Evolutionary conservation across 2,888 invertebrate genomes (phyloP).

Genomic region (Choreutis nemorana): DNA sequence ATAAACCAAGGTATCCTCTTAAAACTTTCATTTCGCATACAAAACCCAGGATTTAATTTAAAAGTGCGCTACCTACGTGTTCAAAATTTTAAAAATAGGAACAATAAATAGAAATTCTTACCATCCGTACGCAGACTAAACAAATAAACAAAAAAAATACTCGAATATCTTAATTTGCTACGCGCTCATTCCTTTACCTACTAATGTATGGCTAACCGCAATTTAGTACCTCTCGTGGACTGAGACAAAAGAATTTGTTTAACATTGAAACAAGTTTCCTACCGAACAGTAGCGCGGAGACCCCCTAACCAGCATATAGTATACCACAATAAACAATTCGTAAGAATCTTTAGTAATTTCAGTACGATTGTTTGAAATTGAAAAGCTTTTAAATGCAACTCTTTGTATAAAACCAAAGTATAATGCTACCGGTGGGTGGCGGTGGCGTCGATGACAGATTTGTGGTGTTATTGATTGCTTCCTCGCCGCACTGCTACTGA

Average conservation of each 20-base stretch:
- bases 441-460: slow-evolving; percentile 46
- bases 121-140: too few relatives aligned
- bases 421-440: slow-evolving; percentile 57
- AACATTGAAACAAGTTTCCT: slow-evolving; percentile 22
- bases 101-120: too few relatives aligned
- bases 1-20: too few relatives aligned
- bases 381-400: slow-evolving; percentile 25
- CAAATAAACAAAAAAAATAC: background rate
- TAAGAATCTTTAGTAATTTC: too few relatives aligned
- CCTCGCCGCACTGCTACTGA: slow-evolving; percentile 19
- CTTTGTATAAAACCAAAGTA: slow-evolving; percentile 51
- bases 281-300: slow-evolving; percentile 42
- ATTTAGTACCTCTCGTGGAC: slow-evolving; percentile 45
- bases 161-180: slow-evolving; percentile 29
- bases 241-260: slow-evolving; percentile 45
- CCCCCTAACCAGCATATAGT: too few relatives aligned
- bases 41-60: too few relatives aligned
- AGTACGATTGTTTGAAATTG: slow-evolving; percentile 26
- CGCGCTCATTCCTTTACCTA: slow-evolving; percentile 22
- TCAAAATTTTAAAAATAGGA: too few relatives aligned
- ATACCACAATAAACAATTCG: too few relatives aligned
- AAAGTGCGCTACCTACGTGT: too few relatives aligned
- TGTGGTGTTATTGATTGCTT: slow-evolving; percentile 47
- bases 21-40: too few relatives aligned
- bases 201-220: slow-evolving; percentile 35